These are phyloP conservation scores for Agrilus planipennis DNA, from an alignment of 1,140 invertebrate species.

Conservation along the genomic window DNA sequence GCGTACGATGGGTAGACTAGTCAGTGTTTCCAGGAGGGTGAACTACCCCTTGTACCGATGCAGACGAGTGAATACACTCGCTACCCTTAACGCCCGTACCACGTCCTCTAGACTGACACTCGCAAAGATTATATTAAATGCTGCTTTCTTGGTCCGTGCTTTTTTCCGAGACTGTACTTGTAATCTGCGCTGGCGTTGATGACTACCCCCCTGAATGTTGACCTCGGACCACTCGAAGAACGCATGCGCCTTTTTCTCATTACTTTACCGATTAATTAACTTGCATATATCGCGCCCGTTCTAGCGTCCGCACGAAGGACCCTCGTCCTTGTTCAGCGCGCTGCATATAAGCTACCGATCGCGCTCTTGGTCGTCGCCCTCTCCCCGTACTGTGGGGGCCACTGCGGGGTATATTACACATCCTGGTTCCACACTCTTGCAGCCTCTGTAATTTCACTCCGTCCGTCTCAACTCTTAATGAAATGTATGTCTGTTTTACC, in stretches of 20 bases:
- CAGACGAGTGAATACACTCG: too few relatives aligned
- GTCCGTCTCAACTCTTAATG: conserved; percentile 30
- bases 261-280: conserved; percentile 37
- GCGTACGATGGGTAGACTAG: conserved; percentile 7
- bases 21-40: background rate
- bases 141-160: conserved; percentile 2
- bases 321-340: conserved; percentile 5
- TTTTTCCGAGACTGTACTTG: conserved; percentile 21
- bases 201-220: conserved; percentile 18
- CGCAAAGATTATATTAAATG: conserved; percentile 8
- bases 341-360: conserved; percentile 5
- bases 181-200: conserved; percentile 33
- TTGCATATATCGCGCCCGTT: conserved; percentile 35
- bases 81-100: too few relatives aligned
- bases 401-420: background rate
- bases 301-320: conserved; percentile 18
- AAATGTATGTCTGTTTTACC: conserved; percentile 28
- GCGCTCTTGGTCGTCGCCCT: conserved; percentile 7
- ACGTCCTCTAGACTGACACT: too few relatives aligned
- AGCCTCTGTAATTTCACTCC: conserved; percentile 35
- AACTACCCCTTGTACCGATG: conserved; percentile 6
- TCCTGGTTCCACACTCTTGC: conserved; percentile 24
- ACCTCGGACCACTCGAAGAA: conserved; percentile 12
- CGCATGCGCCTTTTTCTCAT: conserved; percentile 34
- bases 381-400: background rate